These are phyloP conservation scores for Neotoma lepida DNA, from an alignment of 2,113 vertebrate genomes.

Conservation along the genomic window DNA sequence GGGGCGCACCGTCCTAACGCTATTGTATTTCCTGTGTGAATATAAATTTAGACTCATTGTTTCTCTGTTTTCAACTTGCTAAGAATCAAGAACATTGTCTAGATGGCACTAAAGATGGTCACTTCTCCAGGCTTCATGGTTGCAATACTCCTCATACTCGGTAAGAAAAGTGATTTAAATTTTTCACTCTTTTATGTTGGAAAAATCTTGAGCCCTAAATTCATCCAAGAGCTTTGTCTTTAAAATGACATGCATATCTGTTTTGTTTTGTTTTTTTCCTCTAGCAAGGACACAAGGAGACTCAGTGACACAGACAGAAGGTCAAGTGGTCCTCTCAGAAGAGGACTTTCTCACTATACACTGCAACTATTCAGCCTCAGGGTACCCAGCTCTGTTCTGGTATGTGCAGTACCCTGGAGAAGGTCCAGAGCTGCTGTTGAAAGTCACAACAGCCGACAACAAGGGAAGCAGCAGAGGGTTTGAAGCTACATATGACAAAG, in stretches of 20 bases:
- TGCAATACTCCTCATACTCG: slow-evolving; percentile 16
- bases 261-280: background rate
- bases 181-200: background rate
- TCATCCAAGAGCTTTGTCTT: background rate
- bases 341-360: background rate
- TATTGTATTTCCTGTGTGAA: background rate
- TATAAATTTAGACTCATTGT: background rate
- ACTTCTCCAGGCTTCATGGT: background rate
- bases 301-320: slow-evolving; percentile 2
- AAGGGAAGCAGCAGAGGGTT: background rate
- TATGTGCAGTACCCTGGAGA: background rate
- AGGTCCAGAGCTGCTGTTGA: background rate
- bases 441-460: background rate
- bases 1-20: background rate
- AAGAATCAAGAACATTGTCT: background rate
- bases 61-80: background rate
- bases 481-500: background rate
- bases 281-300: slow-evolving; percentile 22
- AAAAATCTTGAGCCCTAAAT: background rate
- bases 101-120: slow-evolving; percentile 1
- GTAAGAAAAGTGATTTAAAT: background rate
- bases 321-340: background rate
- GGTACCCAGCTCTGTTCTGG: background rate
- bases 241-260: background rate
- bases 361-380: background rate